Evolutionary conservation across 1,140 invertebrate genomes (phyloP).

Genomic region (Diorhabda elongata): DNA sequence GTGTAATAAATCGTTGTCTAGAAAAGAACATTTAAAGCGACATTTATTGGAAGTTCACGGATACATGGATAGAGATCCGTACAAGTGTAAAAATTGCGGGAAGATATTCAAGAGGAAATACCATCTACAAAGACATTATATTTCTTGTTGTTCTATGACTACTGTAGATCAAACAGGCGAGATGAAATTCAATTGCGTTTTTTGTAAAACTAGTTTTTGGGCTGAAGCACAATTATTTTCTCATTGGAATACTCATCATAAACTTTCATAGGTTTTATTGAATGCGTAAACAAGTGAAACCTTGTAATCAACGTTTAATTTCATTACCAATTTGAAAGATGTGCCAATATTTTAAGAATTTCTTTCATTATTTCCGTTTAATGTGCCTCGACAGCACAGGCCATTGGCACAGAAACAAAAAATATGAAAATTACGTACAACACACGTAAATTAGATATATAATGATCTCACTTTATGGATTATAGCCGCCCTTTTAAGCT

Average conservation of each 20-base stretch:
- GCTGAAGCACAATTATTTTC: conserved; percentile 5
- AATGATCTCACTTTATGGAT: no score
- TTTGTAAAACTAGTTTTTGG: conserved; percentile 6
- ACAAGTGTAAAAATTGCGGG: conserved; percentile 21
- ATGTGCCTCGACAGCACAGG: no score
- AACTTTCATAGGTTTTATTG: not conserved
- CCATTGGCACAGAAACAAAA: no score
- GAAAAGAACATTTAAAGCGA: conserved; percentile 48
- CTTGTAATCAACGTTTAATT: no score
- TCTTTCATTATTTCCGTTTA: no score
- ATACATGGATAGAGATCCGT: not conserved
- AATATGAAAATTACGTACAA: no score
- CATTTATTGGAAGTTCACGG: conserved; percentile 32
- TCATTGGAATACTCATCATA: conserved; percentile 10
- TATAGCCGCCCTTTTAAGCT: no score
- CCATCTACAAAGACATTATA: conserved; percentile 24
- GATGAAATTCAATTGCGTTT: not conserved
- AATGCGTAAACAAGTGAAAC: not conserved
- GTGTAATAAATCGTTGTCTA: conserved; percentile 71
- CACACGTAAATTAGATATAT: no score
- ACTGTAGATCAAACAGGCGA: not conserved
- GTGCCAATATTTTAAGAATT: no score
- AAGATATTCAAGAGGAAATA: conserved; percentile 26
- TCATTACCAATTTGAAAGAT: no score
- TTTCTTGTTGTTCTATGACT: not conserved